These are phyloP conservation scores for Martes martes DNA, from an alignment of 2,113 vertebrate genomes.

Conservation along the genomic window DNA sequence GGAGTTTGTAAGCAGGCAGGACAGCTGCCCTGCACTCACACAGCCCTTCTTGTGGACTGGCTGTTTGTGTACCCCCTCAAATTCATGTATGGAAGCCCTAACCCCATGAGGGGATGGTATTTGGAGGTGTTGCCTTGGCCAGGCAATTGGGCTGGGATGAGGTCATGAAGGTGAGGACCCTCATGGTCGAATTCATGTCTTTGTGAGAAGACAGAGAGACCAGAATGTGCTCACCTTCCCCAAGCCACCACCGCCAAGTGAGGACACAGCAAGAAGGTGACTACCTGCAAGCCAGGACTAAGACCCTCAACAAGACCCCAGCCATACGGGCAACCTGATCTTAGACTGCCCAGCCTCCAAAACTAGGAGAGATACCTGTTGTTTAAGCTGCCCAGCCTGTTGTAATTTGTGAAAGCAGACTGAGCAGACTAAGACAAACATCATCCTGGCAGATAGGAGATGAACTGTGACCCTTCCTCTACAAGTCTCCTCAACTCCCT, in stretches of 20 bases:
- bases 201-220: background rate
- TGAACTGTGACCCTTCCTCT: background rate
- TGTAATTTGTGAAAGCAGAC: background rate
- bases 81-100: background rate
- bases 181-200: background rate
- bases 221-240: background rate
- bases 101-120: background rate
- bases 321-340: background rate
- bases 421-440: background rate
- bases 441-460: background rate
- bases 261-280: background rate
- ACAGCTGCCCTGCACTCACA: background rate
- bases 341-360: background rate
- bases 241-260: background rate
- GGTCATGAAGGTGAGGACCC: background rate
- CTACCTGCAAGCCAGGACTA: background rate
- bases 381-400: background rate
- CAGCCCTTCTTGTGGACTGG: background rate
- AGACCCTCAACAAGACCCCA: background rate
- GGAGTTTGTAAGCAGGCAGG: background rate
- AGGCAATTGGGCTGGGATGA: background rate
- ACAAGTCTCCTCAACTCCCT: background rate
- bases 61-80: background rate
- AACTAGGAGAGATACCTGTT: background rate
- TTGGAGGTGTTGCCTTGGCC: background rate